Evolutionary conservation across 2,113 vertebrate species (phyloP).

Genomic region (Periophthalmus modestus): DNA sequence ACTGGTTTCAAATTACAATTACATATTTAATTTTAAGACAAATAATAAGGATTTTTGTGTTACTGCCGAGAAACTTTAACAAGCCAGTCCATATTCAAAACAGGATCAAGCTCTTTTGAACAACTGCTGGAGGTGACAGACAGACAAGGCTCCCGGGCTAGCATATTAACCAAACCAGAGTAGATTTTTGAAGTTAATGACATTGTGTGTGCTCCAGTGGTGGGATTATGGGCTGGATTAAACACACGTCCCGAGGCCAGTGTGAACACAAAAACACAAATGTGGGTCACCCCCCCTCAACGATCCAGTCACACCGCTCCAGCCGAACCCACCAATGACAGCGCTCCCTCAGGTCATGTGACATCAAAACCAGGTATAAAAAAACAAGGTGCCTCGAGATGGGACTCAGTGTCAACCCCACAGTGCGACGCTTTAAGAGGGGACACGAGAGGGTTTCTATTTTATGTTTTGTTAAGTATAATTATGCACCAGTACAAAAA

Average conservation of each 20-base stretch:
- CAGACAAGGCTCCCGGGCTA: no score
- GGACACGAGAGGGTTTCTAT: constrained; percentile 45
- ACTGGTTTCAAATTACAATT: no score
- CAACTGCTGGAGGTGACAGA: background rate
- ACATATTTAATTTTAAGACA: no score
- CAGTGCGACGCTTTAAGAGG: background rate
- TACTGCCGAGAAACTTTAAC: background rate
- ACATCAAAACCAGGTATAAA: constrained; percentile 71
- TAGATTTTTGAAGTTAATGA: constrained; percentile 57
- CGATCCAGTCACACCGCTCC: constrained; percentile 57
- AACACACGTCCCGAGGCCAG: constrained; percentile 52
- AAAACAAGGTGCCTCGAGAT: constrained; percentile 16
- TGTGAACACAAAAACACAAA: constrained; percentile 45
- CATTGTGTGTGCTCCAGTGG: constrained; percentile 62
- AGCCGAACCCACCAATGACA: constrained; percentile 59
- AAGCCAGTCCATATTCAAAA: no score
- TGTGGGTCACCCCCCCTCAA: constrained; percentile 68
- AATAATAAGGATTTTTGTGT: background rate
- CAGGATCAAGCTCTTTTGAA: background rate
- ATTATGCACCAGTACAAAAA: constrained; percentile 54
- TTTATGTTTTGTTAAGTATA: constrained; percentile 38
- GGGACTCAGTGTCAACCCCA: background rate
- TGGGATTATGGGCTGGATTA: constrained; percentile 68
- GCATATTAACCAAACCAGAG: background rate
- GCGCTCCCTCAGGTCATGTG: constrained; percentile 60